These are phyloP conservation scores for Drosophila hawaiiensis DNA, from an alignment of 2,888 invertebrate species.

Conservation along the genomic window DNA sequence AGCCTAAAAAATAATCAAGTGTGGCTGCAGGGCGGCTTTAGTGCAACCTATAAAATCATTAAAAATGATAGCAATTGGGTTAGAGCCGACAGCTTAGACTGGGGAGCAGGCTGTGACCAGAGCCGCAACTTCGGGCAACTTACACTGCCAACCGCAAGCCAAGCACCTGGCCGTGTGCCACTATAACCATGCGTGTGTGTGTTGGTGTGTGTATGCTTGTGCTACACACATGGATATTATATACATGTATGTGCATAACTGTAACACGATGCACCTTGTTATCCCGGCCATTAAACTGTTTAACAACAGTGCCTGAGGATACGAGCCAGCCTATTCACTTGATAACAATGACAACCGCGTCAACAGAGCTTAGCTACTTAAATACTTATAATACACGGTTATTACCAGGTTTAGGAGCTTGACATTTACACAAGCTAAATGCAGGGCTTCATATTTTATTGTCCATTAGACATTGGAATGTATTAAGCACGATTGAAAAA, in stretches of 20 bases:
- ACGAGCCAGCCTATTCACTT: slow-evolving; percentile 60
- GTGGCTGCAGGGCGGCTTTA: slow-evolving; percentile 10
- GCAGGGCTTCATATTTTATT: slow-evolving; percentile 5
- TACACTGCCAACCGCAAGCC: slow-evolving; percentile 10
- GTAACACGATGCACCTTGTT: slow-evolving; percentile 61
- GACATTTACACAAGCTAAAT: neutral
- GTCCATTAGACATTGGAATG: slow-evolving; percentile 1
- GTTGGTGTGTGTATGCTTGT: neutral
- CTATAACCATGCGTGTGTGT: neutral
- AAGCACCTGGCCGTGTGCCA: slow-evolving; percentile 43
- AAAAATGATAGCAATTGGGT: slow-evolving; percentile 72
- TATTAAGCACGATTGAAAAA: neutral
- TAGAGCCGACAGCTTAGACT: slow-evolving; percentile 47
- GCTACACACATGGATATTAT: slow-evolving; percentile 13
- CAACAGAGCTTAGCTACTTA: slow-evolving; percentile 16
- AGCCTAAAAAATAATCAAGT: slow-evolving; percentile 53
- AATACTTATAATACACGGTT: slow-evolving; percentile 37
- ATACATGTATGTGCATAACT: slow-evolving; percentile 30
- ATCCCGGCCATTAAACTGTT: slow-evolving; percentile 74
- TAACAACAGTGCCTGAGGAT: slow-evolving; percentile 39
- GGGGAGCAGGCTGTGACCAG: slow-evolving; percentile 26
- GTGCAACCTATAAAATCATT: slow-evolving; percentile 77
- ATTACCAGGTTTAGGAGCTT: slow-evolving; percentile 4
- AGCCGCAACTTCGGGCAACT: slow-evolving; percentile 12
- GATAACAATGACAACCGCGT: slow-evolving; percentile 65